A percentile compares a stretch with the other conserved stretches of the same genome.
These are phyloP conservation scores for Cynoglossus semilaevis DNA, from an alignment of 2,113 vertebrate genomes.

Conservation along the genomic window DNA sequence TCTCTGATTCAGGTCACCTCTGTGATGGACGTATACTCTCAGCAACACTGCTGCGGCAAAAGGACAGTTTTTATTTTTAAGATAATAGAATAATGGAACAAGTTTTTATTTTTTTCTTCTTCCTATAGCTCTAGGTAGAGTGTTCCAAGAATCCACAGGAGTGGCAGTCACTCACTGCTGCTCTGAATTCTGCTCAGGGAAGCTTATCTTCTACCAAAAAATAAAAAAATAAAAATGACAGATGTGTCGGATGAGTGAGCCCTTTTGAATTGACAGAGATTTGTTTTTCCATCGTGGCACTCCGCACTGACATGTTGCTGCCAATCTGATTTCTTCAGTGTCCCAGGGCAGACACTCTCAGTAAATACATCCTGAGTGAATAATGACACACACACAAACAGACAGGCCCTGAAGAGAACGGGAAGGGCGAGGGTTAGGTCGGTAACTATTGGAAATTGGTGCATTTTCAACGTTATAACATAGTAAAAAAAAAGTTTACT, in stretches of 20 bases:
- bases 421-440: too few relatives aligned
- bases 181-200: constrained; percentile 13
- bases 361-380: constrained; percentile 18
- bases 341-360: constrained; percentile 4
- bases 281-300: constrained; percentile 38
- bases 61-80: background rate
- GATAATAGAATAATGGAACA: too few relatives aligned
- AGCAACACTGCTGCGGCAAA: background rate
- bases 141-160: background rate
- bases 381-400: background rate
- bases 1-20: constrained; percentile 5
- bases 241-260: constrained; percentile 11
- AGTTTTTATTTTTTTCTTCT: background rate
- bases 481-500: too few relatives aligned
- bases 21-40: constrained; percentile 8
- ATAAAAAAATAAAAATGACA: constrained; percentile 4
- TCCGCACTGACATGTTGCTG: constrained; percentile 15
- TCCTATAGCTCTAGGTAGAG: background rate
- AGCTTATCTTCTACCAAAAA: constrained; percentile 2
- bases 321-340: constrained; percentile 14
- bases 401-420: too few relatives aligned
- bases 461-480: too few relatives aligned
- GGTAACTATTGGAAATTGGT: too few relatives aligned
- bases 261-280: constrained; percentile 36
- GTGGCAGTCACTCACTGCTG: background rate